Evolutionary conservation across 2,797 vertebrate genomes (phyloP).

Genomic region (Melopsittacus undulatus): DNA sequence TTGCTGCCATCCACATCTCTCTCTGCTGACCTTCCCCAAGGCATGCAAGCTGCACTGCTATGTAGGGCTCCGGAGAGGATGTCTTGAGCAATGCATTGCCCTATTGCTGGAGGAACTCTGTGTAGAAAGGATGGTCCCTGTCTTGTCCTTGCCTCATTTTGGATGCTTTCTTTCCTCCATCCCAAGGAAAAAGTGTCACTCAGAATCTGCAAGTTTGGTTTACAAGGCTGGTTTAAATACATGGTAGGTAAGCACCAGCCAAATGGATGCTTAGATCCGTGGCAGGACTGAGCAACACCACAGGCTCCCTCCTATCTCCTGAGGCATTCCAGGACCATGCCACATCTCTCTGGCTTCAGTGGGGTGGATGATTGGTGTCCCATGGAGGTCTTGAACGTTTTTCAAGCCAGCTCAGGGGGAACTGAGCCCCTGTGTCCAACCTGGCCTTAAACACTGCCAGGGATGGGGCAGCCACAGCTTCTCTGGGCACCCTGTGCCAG

Average conservation of each 20-base stretch:
- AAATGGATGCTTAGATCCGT: neutral
- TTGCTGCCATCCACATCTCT: neutral
- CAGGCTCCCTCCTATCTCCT: neutral
- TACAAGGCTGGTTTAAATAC: neutral
- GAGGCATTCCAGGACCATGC: neutral
- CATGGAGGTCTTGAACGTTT: neutral
- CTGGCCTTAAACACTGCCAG: neutral
- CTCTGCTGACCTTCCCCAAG: conserved; percentile 6
- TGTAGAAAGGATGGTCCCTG: neutral
- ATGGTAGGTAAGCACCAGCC: neutral
- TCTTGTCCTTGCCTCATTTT: neutral
- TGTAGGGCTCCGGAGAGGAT: neutral
- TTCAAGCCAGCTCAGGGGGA: neutral
- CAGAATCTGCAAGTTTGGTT: neutral
- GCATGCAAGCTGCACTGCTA: neutral
- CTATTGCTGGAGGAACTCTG: neutral
- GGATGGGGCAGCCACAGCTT: neutral
- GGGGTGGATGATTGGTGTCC: neutral
- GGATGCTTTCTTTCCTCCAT: neutral
- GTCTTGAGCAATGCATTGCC: neutral
- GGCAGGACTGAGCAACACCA: neutral
- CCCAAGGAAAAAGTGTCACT: neutral
- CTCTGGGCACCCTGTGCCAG: neutral
- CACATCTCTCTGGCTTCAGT: neutral
- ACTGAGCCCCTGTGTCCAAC: neutral